phyloP scores from a whole-genome alignment of 1,140 invertebrate species.

The Trichonephila clavipes region DNA sequence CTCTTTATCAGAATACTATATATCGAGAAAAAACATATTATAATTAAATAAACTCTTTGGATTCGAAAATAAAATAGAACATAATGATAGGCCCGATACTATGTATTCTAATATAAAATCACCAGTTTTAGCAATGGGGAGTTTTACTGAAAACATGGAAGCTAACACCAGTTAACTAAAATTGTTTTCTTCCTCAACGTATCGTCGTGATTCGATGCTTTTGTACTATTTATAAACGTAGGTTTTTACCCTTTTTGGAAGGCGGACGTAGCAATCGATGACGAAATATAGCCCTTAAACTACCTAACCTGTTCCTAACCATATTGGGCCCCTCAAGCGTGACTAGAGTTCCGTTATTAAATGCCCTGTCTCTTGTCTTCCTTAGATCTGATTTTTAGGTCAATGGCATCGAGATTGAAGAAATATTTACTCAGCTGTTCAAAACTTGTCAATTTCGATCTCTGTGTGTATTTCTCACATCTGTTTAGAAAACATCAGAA shows the following conservation, averaged over 20 bases:
- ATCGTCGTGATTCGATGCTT: too few species aligned
- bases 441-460: background rate
- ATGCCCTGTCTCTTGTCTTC: background rate
- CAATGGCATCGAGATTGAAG: background rate
- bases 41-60: too few species aligned
- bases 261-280: background rate
- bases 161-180: too few species aligned
- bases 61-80: too few species aligned
- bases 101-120: too few species aligned
- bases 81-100: too few species aligned
- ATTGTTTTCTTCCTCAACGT: too few species aligned
- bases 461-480: background rate
- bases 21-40: too few species aligned
- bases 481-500: background rate
- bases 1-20: too few species aligned
- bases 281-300: background rate
- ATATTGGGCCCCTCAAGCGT: background rate
- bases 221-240: too few species aligned
- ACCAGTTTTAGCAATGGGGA: too few species aligned
- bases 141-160: too few species aligned
- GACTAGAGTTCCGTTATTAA: slow-evolving; percentile 22
- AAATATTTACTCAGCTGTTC: background rate
- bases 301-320: slow-evolving; percentile 16
- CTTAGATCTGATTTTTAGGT: background rate
- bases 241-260: background rate